phyloP scores from a whole-genome alignment of 2,113 vertebrate genomes.

The zebrafish (Danio rerio) region GRCz12tu NC_133180.1:36516001-36516500 shows the following conservation, averaged over 20 bases:
- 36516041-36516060: not conserved
- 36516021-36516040: not conserved
- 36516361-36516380: slow-evolving; percentile 31
- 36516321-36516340: slow-evolving; percentile 5
- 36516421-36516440: slow-evolving; percentile 22
- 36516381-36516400: not conserved
- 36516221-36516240: not conserved
- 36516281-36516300: not conserved
- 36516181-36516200: not conserved
- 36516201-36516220: slow-evolving; percentile 36
- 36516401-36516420: not conserved
- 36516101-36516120: not conserved
- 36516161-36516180: not conserved
- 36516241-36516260: not conserved
- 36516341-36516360: slow-evolving; percentile 22
- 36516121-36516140: not conserved
- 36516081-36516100: not conserved
- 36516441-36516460: not conserved
- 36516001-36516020: not conserved
- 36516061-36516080: not conserved
- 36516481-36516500: too few species aligned
- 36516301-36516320: not conserved
- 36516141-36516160: slow-evolving; percentile 11
- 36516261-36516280: not conserved
- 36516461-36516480: slow-evolving; percentile 12